These are phyloP conservation scores for Drosophila sucinea DNA, from an alignment of 1,140 invertebrate genomes.

Conservation along the genomic window DNA sequence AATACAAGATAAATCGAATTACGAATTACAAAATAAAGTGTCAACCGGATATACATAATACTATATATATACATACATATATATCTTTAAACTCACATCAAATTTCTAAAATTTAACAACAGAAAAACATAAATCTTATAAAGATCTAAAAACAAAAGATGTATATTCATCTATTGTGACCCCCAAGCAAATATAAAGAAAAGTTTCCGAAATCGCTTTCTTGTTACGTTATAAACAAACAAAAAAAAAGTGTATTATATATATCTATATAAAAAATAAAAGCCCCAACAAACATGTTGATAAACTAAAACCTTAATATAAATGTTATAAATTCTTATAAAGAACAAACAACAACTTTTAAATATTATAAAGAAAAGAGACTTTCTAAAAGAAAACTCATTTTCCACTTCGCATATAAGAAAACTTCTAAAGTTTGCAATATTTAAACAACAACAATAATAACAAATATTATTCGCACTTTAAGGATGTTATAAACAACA, in stretches of 20 bases:
- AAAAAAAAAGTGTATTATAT: neutral
- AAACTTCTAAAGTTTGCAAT: conserved; percentile 21
- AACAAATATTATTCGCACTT: conserved; percentile 14
- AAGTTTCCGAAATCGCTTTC: conserved; percentile 14
- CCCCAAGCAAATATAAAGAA: conserved; percentile 11
- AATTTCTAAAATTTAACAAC: conserved; percentile 12
- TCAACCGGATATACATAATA: conserved; percentile 27
- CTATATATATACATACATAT: conserved; percentile 35
- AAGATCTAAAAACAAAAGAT: conserved; percentile 6
- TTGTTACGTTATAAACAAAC: conserved; percentile 6
- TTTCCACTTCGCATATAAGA: neutral
- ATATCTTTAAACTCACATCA: conserved; percentile 33
- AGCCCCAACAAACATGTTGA: neutral
- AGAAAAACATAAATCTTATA: conserved; percentile 1
- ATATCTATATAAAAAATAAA: conserved; percentile 6
- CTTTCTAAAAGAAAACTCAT: neutral
- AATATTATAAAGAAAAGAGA: conserved; percentile 18
- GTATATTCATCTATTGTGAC: too few species aligned
- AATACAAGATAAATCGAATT: conserved; percentile 32
- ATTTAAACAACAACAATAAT: conserved; percentile 1
- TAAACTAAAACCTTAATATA: neutral
- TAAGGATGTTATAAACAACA: conserved; percentile 7
- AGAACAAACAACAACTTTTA: conserved; percentile 20
- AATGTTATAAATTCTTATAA: conserved; percentile 12
- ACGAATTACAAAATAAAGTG: conserved; percentile 30